Percentiles rank a stretch among this genome's conserved stretches.
These are phyloP conservation scores for Xyliphius kryptos DNA, from an alignment of 2,113 vertebrate genomes.

Conservation along the genomic window DNA sequence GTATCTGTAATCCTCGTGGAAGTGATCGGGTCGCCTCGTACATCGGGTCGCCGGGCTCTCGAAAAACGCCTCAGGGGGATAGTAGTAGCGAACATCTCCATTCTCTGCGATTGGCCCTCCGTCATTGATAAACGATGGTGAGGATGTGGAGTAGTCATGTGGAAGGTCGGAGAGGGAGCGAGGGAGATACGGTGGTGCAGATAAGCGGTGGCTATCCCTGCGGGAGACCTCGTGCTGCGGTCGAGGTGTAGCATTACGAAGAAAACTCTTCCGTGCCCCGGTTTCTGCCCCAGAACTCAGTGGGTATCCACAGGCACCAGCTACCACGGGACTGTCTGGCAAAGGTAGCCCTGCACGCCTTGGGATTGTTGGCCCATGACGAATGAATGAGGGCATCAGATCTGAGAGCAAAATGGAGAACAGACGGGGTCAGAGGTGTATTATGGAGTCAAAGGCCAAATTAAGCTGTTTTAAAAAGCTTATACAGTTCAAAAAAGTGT, in stretches of 20 bases:
- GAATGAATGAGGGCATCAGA: conserved; percentile 97
- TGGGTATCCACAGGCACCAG: conserved; percentile 51
- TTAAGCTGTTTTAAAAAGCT: background rate
- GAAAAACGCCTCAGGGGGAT: conserved; percentile 75
- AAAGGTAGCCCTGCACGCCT: conserved; percentile 82
- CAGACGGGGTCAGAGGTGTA: background rate
- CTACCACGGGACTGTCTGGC: conserved; percentile 54
- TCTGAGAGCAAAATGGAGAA: conserved; percentile 57
- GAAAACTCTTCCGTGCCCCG: conserved; percentile 80
- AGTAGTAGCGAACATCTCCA: conserved; percentile 79
- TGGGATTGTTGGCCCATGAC: conserved; percentile 95
- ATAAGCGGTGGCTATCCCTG: conserved; percentile 87
- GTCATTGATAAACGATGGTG: conserved; percentile 83
- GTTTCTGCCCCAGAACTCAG: conserved; percentile 53
- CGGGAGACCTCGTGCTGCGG: conserved; percentile 79
- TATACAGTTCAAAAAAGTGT: too few species aligned
- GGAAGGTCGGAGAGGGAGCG: conserved; percentile 79
- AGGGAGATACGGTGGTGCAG: conserved; percentile 82
- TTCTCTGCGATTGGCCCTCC: conserved; percentile 74
- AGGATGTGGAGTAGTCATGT: conserved; percentile 79
- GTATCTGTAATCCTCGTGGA: conserved; percentile 85
- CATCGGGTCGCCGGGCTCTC: conserved; percentile 62
- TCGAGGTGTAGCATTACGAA: conserved; percentile 74
- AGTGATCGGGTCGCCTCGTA: conserved; percentile 65
- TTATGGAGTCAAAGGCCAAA: too few species aligned